These are phyloP conservation scores for Strigamia maritima DNA, from an alignment of 2,888 invertebrate species.

Conservation along the genomic window DNA sequence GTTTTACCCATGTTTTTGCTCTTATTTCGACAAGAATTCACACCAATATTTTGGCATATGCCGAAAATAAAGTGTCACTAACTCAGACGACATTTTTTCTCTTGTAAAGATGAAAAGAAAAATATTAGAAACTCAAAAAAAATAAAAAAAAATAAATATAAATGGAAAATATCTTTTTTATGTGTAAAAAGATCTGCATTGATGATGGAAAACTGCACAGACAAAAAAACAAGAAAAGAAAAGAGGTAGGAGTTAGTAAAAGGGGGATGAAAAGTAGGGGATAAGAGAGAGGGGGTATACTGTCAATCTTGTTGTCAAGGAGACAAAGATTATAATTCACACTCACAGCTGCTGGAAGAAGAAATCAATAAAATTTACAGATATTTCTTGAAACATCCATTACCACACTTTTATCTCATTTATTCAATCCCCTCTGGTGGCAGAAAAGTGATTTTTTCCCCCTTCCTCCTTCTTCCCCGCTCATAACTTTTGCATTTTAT, in stretches of 20 bases:
- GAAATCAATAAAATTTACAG: constrained; percentile 4
- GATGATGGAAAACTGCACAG: background rate
- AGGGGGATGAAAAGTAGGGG: background rate
- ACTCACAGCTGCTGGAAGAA: constrained; percentile 4
- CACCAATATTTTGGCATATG: background rate
- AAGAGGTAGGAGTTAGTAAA: background rate
- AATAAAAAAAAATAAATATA: too few species aligned
- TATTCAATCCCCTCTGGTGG: background rate
- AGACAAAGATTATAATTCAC: constrained; percentile 4
- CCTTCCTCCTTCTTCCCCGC: background rate
- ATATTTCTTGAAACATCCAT: constrained; percentile 4
- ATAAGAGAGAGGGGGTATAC: background rate
- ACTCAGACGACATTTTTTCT: background rate
- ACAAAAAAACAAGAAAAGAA: background rate
- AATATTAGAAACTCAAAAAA: background rate
- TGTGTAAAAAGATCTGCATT: background rate
- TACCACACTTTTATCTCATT: background rate
- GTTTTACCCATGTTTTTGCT: background rate
- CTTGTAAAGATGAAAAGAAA: background rate
- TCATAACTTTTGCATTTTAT: background rate
- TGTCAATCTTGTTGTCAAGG: constrained; percentile 4
- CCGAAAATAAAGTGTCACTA: background rate
- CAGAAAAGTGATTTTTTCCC: background rate
- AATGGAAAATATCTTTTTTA: background rate
- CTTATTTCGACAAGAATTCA: background rate